Evolutionary conservation across 2,888 invertebrate genomes (phyloP).

Genomic region (Eupithecia vulgata): DNA sequence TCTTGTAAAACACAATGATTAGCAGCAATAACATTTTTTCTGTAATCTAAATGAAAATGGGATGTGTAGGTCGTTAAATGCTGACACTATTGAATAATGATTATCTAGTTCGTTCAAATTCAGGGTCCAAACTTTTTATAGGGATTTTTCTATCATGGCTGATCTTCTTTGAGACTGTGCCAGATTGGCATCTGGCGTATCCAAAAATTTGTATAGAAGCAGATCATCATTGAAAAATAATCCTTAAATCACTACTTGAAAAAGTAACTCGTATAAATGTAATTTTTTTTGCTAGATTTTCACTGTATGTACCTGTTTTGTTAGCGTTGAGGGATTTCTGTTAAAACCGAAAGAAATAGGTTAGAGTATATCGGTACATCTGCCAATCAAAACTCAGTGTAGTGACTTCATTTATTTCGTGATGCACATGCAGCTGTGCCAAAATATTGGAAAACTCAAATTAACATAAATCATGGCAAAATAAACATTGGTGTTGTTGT

Average conservation of each 20-base stretch:
- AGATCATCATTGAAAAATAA: neutral
- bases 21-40: conserved; percentile 5
- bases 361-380: neutral
- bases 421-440: neutral
- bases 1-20: conserved; percentile 9
- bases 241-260: neutral
- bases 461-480: neutral
- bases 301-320: neutral
- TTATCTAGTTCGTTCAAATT: too few relatives aligned
- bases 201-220: neutral
- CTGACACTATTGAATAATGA: neutral
- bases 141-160: neutral
- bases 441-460: neutral
- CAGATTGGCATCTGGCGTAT: too few relatives aligned
- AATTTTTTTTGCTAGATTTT: neutral
- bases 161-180: neutral
- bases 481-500: neutral
- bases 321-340: neutral
- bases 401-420: neutral
- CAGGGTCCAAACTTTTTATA: neutral
- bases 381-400: neutral
- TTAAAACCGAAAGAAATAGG: neutral
- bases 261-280: neutral
- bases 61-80: neutral
- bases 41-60: neutral